Conservation (phyloP, 2,797 vertebrate species). For the Cirrhinus molitorella region DNA sequence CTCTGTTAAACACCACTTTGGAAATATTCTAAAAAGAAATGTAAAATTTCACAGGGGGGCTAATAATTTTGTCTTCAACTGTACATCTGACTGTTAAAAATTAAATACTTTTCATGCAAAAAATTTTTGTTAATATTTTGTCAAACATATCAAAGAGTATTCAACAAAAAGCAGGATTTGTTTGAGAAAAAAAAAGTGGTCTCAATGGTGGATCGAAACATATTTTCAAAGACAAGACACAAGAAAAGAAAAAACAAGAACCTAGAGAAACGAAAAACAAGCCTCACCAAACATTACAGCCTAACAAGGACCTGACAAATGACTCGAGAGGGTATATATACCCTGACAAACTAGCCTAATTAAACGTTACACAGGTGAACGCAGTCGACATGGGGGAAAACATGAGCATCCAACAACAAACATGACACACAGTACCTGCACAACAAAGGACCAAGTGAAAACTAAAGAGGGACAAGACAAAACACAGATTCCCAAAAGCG, state of each 20-base stretch:
- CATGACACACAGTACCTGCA: neutral
- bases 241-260: neutral
- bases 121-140: neutral
- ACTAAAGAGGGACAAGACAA: neutral
- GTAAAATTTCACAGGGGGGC: too few species aligned
- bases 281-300: neutral
- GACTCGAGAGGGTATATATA: neutral
- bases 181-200: too few species aligned
- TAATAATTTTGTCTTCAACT: too few species aligned
- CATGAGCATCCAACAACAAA: neutral
- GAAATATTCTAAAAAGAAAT: too few species aligned
- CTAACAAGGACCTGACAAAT: conserved; percentile 5
- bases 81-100: neutral
- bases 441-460: conserved; percentile 15
- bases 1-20: too few species aligned
- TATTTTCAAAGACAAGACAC: neutral
- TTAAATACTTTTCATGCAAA: neutral
- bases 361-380: neutral
- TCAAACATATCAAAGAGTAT: neutral
- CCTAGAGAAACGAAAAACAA: neutral
- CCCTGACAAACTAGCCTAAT: conserved; percentile 5
- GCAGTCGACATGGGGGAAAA: neutral
- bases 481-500: neutral
- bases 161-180: neutral
- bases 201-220: neutral